Conservation (phyloP, 2,888 invertebrate species). For the Synergus japonicus region DNA sequence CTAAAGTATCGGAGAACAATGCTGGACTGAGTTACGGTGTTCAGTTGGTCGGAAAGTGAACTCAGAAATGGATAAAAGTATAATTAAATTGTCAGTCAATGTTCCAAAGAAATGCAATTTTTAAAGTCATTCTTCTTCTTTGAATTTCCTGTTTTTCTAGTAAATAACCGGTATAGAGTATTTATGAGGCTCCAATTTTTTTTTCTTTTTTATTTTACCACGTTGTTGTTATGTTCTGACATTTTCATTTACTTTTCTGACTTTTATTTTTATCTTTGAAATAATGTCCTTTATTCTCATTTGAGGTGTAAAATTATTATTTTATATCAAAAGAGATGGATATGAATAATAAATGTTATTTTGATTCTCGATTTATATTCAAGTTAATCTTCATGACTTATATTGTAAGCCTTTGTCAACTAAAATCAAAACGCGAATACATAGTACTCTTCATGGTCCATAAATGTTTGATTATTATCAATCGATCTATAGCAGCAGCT, state of each 20-base stretch:
- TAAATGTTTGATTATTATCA: not conserved
- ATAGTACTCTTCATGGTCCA: not conserved
- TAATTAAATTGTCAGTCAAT: conserved; percentile 29
- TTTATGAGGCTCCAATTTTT: not conserved
- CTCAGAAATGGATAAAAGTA: not conserved
- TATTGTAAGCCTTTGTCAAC: not conserved
- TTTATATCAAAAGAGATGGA: not conserved
- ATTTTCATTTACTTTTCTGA: not conserved
- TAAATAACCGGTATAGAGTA: not conserved
- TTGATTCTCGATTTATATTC: not conserved
- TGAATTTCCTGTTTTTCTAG: conserved; percentile 7
- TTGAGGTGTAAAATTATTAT: too few species aligned
- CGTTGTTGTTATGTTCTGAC: not conserved
- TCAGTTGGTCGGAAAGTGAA: not conserved
- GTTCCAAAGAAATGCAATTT: not conserved
- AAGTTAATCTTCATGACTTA: not conserved
- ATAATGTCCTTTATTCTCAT: not conserved
- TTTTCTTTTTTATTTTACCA: not conserved
- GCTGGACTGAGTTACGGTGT: not conserved
- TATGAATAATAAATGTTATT: not conserved
- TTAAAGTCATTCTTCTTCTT: not conserved
- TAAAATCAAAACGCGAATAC: not conserved
- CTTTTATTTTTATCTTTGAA: not conserved
- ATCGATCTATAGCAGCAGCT: not conserved
- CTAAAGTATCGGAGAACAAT: conserved; percentile 8